Evolutionary conservation across 2,888 invertebrate species (phyloP).

Genomic region (Nomada lathburiana): DNA sequence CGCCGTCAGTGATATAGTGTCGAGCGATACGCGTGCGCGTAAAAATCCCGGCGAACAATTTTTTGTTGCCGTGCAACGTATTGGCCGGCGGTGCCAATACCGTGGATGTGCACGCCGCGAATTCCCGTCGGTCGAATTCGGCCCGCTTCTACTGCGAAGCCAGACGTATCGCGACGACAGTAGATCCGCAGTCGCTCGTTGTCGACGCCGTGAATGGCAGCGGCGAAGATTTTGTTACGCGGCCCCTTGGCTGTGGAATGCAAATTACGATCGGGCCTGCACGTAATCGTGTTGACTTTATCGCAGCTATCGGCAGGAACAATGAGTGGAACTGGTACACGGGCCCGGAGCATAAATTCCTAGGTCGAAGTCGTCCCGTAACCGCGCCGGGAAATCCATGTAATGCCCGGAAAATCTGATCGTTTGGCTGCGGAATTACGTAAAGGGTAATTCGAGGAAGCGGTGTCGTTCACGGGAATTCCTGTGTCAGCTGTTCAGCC

Average conservation of each 20-base stretch:
- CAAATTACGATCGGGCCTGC: constrained; percentile 5
- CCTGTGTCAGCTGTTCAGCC: background rate
- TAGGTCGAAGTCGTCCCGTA: constrained; percentile 33
- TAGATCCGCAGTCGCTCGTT: too few relatives aligned
- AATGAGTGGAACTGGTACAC: constrained; percentile 17
- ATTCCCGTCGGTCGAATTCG: constrained; percentile 23
- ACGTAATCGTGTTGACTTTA: constrained; percentile 39
- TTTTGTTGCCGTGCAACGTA: background rate
- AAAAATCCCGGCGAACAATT: constrained; percentile 40
- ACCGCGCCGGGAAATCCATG: constrained; percentile 48
- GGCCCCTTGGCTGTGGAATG: background rate
- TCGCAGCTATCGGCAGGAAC: constrained; percentile 21
- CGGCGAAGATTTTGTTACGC: background rate
- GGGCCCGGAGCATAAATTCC: constrained; percentile 34
- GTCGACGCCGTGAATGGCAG: too few relatives aligned
- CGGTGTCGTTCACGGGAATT: constrained; percentile 13
- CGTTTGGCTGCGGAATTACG: constrained; percentile 53
- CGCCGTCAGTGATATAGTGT: constrained; percentile 44
- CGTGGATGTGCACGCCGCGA: background rate
- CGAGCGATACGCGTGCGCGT: constrained; percentile 17
- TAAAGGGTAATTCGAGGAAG: constrained; percentile 37
- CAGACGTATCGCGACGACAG: too few relatives aligned
- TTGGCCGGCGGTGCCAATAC: background rate
- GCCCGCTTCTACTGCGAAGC: background rate
- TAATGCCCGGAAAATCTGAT: constrained; percentile 59